A percentile compares a stretch with the other conserved stretches of the same genome.
These are phyloP conservation scores for Achatina immaculata DNA, from an alignment of 1,140 invertebrate species.

Conservation along the genomic window DNA sequence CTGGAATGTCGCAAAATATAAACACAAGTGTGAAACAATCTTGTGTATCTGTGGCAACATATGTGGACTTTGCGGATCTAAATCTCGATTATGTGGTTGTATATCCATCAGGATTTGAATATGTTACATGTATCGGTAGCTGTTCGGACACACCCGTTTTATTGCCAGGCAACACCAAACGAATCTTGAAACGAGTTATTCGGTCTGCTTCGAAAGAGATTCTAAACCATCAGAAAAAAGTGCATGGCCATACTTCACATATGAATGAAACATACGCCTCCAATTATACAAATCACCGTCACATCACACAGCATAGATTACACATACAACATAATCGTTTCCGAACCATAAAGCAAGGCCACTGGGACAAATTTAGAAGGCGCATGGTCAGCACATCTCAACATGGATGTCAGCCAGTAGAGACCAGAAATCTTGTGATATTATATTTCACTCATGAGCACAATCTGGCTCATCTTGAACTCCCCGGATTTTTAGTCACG, in stretches of 20 bases:
- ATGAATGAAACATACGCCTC: neutral
- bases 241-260: neutral
- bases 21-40: too few species aligned
- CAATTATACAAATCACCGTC: neutral
- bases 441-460: conserved; percentile 26
- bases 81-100: neutral
- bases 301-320: neutral
- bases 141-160: neutral
- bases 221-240: neutral
- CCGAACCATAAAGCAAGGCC: neutral
- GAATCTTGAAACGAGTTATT: neutral
- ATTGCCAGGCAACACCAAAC: neutral
- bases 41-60: too few species aligned
- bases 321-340: neutral
- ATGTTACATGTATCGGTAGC: neutral
- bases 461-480: conserved; percentile 1
- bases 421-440: conserved; percentile 8
- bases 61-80: neutral
- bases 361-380: neutral
- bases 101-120: neutral
- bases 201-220: neutral
- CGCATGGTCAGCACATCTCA: neutral
- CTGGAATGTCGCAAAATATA: too few species aligned
- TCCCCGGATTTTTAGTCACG: conserved; percentile 18
- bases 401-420: neutral